Evolutionary conservation across 2,113 vertebrate genomes (phyloP), one percentile per base, ranked within the genome.

Genomic region (Rousettus leschenaultii): DNA sequence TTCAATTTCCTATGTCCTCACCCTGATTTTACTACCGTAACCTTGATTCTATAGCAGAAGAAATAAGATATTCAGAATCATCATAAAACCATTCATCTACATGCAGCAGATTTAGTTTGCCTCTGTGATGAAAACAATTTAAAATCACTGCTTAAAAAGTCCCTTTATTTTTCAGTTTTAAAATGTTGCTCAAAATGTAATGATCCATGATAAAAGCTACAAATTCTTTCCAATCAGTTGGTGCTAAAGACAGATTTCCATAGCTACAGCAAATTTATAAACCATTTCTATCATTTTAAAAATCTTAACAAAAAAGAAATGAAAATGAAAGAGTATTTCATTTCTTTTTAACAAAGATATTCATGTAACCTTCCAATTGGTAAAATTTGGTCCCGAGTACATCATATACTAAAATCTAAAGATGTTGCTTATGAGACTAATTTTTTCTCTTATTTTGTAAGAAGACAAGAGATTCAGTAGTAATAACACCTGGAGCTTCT

Each of bases 401-500:
- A 38, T 63, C 7, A 68, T 79, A 55, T 70, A 26, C 16, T 68
- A 33, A 91, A 86, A 86, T 82, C 43, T 71, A 89, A 74, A 70
- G 5, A 53, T 38, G 1, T 30, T 73, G 3, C 3, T 63, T 79
- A 28, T 48, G 10, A 91, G 8, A 82, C 8, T 84, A 55, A 45
- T 28, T 13, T 80, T 75, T 66, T 86, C 10, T 74, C 51, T 92
- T 53, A 65, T 80, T 91, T 75, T n/a, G 3, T 96, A 77, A 57
- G 22, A 89, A 57, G 22, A 89, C 45, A 38, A 94, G 26, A 55
- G 22, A 71, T 19, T 82, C 55, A 40, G 8, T 35, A 55, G 16
- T 79, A 95, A 63, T 74, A 75, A 80, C 71, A 95, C 38, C 63
- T 91, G 40, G 82, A 89, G n/a, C 19, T 61, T 87, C 53, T 63